These are phyloP conservation scores for Scomber colias DNA, from an alignment of 2,113 vertebrate genomes.

Conservation along the genomic window DNA sequence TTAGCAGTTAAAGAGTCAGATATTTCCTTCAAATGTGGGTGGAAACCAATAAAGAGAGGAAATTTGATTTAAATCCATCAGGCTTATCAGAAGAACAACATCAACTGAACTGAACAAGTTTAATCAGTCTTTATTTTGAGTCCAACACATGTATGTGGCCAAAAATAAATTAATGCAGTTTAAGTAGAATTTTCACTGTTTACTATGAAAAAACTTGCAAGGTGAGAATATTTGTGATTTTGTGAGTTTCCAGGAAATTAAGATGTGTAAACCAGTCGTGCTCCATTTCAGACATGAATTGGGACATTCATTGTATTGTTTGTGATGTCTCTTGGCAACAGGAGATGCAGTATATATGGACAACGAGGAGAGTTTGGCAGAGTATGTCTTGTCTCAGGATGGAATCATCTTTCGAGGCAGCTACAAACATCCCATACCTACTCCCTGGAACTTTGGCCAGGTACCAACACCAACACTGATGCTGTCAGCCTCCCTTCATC, in stretches of 20 bases:
- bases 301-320: slow-evolving; percentile 4
- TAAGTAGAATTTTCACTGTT: no score
- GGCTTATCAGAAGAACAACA: no score
- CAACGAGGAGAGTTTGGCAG: slow-evolving; percentile 77
- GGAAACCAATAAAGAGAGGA: no score
- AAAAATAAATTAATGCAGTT: no score
- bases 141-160: no score
- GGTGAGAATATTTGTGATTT: not conserved
- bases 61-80: no score
- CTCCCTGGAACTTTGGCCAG: slow-evolving; percentile 95
- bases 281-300: slow-evolving; percentile 5
- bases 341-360: slow-evolving; percentile 90
- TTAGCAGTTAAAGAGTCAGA: no score
- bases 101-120: no score
- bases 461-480: slow-evolving; percentile 82
- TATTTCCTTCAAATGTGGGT: no score
- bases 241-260: not conserved
- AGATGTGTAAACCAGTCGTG: not conserved
- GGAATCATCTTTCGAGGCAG: slow-evolving; percentile 91
- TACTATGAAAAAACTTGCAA: not conserved
- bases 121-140: no score
- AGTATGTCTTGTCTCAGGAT: slow-evolving; percentile 91
- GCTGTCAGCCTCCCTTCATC: slow-evolving; percentile 12
- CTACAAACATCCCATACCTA: slow-evolving; percentile 71
- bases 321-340: slow-evolving; percentile 69